Conservation (phyloP, 1,140 invertebrate species). For the Ceratoteleas bidentatus region DNA sequence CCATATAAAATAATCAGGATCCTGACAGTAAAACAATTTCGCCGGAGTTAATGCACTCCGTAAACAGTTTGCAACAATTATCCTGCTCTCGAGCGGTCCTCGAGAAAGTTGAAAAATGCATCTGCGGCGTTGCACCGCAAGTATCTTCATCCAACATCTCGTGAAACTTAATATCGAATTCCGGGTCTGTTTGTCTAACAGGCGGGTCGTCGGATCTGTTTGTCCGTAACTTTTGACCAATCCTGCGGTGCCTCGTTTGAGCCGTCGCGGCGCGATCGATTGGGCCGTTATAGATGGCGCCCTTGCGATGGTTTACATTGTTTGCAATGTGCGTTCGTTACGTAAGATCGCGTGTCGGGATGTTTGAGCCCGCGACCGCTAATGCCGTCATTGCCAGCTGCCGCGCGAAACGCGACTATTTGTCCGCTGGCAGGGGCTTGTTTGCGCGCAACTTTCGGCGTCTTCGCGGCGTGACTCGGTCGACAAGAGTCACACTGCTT, state of each 20-base stretch:
- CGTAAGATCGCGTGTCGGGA: slow-evolving; percentile 2
- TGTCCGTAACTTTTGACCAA: slow-evolving; percentile 33
- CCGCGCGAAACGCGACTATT: slow-evolving; percentile 5
- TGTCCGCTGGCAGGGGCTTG: slow-evolving; percentile 22
- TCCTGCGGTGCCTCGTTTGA: slow-evolving; percentile 17
- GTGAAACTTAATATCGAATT: slow-evolving; percentile 23
- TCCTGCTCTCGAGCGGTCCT: background rate
- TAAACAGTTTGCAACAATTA: background rate
- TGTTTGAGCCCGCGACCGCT: background rate
- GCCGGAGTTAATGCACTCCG: background rate
- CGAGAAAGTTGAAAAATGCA: slow-evolving; percentile 14
- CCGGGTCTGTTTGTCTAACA: slow-evolving; percentile 24
- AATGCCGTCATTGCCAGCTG: too few species aligned
- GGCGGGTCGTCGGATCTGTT: slow-evolving; percentile 24
- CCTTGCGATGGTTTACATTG: slow-evolving; percentile 39
- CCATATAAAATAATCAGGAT: background rate
- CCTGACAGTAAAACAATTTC: background rate
- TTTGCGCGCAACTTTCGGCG: slow-evolving; percentile 36
- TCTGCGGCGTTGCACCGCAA: background rate
- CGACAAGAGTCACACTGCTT: slow-evolving; percentile 54
- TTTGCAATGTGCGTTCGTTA: slow-evolving; percentile 11
- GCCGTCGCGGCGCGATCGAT: slow-evolving; percentile 40
- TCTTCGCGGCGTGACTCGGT: slow-evolving; percentile 32
- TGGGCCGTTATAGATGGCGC: slow-evolving; percentile 22
- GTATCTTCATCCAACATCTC: slow-evolving; percentile 8